These are phyloP conservation scores for Axis porcinus DNA, from an alignment of 2,113 vertebrate genomes.

Conservation along the genomic window DNA sequence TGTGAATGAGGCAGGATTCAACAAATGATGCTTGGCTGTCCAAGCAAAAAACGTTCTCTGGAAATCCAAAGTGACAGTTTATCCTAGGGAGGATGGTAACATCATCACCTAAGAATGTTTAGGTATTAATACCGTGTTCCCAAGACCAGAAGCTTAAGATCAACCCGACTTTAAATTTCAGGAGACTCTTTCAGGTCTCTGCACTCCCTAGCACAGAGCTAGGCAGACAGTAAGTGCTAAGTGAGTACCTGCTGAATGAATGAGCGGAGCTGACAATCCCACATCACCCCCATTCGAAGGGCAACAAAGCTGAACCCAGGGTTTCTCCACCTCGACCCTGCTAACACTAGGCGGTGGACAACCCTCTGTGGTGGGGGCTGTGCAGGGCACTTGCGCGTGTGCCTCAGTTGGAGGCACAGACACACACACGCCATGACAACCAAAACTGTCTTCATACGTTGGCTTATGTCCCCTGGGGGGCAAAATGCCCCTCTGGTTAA, in stretches of 20 bases:
- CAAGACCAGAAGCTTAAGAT: not conserved
- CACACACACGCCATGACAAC: not conserved
- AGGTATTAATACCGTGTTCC: not conserved
- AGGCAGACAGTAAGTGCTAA: not conserved
- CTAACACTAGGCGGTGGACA: not conserved
- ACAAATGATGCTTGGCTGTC: not conserved
- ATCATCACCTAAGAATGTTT: not conserved
- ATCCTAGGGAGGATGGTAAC: not conserved
- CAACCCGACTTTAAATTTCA: not conserved
- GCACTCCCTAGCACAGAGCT: not conserved
- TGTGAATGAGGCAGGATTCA: not conserved
- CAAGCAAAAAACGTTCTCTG: not conserved
- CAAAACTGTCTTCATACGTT: not conserved
- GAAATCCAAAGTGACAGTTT: not conserved
- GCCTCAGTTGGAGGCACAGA: no score
- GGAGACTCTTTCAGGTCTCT: not conserved
- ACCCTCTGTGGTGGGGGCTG: not conserved
- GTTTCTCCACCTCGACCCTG: not conserved
- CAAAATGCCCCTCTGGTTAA: not conserved
- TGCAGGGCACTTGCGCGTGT: not conserved
- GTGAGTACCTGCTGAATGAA: not conserved
- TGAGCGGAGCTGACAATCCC: not conserved
- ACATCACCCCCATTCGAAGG: rapidly evolving
- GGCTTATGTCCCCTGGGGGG: no score
- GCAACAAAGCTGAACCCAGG: not conserved